phyloP scores from a whole-genome alignment of 53 echinoderm and acorn worm species.

The Echinometra lucunter region DNA sequence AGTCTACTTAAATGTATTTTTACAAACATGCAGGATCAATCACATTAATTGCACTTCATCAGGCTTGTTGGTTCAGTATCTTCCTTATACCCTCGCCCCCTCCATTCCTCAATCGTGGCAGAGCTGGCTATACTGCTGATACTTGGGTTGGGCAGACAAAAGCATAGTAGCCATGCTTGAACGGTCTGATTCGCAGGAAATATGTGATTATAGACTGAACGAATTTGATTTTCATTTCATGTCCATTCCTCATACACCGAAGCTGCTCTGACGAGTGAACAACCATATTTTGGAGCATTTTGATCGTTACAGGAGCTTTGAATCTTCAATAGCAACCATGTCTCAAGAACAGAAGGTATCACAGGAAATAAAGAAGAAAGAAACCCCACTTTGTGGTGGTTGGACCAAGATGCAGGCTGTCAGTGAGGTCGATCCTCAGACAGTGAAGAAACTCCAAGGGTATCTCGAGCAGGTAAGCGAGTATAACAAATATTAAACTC shows the following conservation, averaged over 20 bases:
- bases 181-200: conserved; percentile 8
- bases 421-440: neutral
- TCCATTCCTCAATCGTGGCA: too few species aligned
- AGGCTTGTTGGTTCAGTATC: too few species aligned
- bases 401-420: neutral
- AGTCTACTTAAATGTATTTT: too few species aligned
- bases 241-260: neutral
- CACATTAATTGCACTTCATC: too few species aligned
- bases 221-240: neutral
- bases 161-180: conserved; percentile 13
- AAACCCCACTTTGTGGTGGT: neutral
- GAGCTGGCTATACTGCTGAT: neutral
- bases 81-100: too few species aligned
- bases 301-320: neutral
- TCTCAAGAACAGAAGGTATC: neutral
- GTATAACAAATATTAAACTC: neutral
- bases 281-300: neutral
- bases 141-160: neutral
- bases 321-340: neutral
- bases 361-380: neutral
- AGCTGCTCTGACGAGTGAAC: neutral
- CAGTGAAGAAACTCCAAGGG: neutral
- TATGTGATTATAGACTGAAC: neutral
- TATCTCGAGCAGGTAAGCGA: neutral
- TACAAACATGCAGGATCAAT: too few species aligned